phyloP scores from a whole-genome alignment of 2,797 vertebrate genomes.

The Muscicapa comitata region DNA sequence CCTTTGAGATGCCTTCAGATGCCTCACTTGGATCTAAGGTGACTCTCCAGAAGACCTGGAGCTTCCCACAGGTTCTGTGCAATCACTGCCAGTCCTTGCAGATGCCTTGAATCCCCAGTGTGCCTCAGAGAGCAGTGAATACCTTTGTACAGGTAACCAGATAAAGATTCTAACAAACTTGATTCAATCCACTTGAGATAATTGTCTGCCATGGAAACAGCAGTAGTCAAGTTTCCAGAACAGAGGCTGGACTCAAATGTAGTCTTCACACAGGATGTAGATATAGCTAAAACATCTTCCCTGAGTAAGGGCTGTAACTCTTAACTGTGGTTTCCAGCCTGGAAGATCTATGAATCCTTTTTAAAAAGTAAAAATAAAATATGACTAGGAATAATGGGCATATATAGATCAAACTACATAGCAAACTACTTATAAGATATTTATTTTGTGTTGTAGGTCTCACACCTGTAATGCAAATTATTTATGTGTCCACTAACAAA shows the following conservation, averaged over 20 bases:
- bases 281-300: background rate
- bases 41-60: background rate
- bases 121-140: background rate
- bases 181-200: background rate
- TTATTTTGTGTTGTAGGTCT: background rate
- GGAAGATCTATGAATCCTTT: background rate
- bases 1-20: background rate
- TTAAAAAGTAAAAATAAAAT: background rate
- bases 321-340: background rate
- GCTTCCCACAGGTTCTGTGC: background rate
- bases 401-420: background rate
- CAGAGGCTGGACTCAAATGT: background rate
- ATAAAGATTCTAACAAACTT: background rate
- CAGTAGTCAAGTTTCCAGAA: background rate
- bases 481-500: background rate
- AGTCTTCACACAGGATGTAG: background rate
- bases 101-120: background rate
- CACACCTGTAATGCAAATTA: background rate
- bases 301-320: background rate
- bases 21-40: background rate
- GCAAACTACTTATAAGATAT: background rate
- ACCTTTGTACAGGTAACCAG: background rate
- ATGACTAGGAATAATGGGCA: background rate
- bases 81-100: background rate
- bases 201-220: background rate